phyloP scores from a whole-genome alignment of 64 coral and sea anemone species.

The Montipora efflorescens region DNA sequence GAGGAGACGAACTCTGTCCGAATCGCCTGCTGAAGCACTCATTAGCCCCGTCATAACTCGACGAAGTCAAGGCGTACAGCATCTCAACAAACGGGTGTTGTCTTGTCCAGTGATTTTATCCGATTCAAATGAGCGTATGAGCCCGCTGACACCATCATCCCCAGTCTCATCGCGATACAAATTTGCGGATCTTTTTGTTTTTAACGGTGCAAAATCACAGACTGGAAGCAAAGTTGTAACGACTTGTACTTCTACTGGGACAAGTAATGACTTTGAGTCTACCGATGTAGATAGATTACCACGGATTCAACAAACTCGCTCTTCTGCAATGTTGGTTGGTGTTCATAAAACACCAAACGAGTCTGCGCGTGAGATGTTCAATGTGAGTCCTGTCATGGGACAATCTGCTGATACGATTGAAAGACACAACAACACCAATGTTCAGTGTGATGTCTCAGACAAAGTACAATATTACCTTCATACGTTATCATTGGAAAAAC shows the following conservation, averaged over 20 bases:
- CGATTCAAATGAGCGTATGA: background rate
- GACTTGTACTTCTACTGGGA: background rate
- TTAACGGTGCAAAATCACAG: background rate
- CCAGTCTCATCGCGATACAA: background rate
- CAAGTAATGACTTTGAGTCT: background rate
- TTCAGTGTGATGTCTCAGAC: constrained; percentile 5
- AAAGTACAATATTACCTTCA: constrained; percentile 34
- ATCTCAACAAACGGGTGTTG: background rate
- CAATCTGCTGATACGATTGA: background rate
- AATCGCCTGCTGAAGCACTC: constrained; percentile 15
- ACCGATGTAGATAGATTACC: constrained; percentile 25
- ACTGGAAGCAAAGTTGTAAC: background rate
- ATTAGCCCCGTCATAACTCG: constrained; percentile 8
- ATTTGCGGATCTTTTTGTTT: background rate
- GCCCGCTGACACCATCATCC: background rate
- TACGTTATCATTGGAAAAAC: background rate
- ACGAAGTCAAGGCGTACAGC: background rate
- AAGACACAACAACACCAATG: background rate
- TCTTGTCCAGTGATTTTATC: constrained; percentile 2
- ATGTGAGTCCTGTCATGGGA: constrained; percentile 39
- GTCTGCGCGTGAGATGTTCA: constrained; percentile 24
- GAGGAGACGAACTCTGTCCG: constrained; percentile 14
- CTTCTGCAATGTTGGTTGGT: constrained; percentile 10
- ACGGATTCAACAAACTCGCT: constrained; percentile 6
- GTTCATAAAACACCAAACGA: constrained; percentile 24